These are phyloP conservation scores for Neogale vison DNA, from an alignment of 2,113 vertebrate genomes.

Conservation along the genomic window DNA sequence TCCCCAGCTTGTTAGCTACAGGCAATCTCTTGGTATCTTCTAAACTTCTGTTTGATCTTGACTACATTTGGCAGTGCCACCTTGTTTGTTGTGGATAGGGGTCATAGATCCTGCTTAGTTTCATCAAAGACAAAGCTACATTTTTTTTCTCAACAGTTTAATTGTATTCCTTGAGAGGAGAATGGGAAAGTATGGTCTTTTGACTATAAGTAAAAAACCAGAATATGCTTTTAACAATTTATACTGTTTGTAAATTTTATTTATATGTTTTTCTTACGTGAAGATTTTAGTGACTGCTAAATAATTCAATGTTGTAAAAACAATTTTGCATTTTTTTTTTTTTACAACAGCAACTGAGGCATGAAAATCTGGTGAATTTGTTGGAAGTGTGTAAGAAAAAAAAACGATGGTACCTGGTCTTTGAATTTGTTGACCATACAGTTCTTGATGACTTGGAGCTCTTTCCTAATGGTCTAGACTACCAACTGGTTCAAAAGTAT, in stretches of 20 bases:
- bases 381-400: slow-evolving; percentile 93
- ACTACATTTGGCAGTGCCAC: neutral
- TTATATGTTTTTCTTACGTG: neutral
- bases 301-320: slow-evolving; percentile 49
- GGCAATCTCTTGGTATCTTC: neutral
- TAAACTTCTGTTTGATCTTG: neutral
- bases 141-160: neutral
- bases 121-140: neutral
- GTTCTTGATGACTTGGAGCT: slow-evolving; percentile 92
- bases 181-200: neutral
- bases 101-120: neutral
- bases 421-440: slow-evolving; percentile 94
- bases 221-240: neutral
- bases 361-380: slow-evolving; percentile 94
- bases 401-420: slow-evolving; percentile 93
- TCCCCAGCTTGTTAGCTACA: neutral
- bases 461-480: slow-evolving; percentile 87
- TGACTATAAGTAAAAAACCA: neutral
- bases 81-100: neutral
- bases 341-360: slow-evolving; percentile 90
- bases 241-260: neutral
- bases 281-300: slow-evolving; percentile 24
- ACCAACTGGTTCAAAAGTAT: slow-evolving; percentile 84
- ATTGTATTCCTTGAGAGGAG: slow-evolving; percentile 23
- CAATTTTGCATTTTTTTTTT: slow-evolving; percentile 63